Evolutionary conservation across 2,113 vertebrate genomes (phyloP).

Genomic region (Thymallus thymallus): DNA sequence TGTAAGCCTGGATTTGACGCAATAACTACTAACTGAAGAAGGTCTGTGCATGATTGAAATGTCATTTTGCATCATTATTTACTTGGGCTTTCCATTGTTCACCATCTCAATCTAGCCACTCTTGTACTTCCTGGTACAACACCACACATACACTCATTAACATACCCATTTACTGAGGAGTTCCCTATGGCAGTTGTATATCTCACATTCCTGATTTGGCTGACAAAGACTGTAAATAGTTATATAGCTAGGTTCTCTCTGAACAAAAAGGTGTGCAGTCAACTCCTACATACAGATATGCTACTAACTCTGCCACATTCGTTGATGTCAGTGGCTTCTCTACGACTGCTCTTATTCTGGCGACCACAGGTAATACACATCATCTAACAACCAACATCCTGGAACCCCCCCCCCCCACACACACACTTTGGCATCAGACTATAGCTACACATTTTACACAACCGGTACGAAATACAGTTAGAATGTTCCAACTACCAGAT

Average conservation of each 20-base stretch:
- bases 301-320: slow-evolving; percentile 1
- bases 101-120: background rate
- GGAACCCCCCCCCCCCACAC: background rate
- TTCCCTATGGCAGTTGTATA: background rate
- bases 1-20: background rate
- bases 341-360: slow-evolving; percentile 3
- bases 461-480: slow-evolving; percentile 2
- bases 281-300: slow-evolving; percentile 47
- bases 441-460: too few relatives aligned
- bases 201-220: slow-evolving; percentile 29
- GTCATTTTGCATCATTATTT: background rate
- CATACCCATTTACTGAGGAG: background rate
- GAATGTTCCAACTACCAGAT: background rate
- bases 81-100: background rate
- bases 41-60: too few relatives aligned
- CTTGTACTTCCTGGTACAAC: background rate
- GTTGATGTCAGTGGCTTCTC: slow-evolving; percentile 13
- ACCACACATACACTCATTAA: too few relatives aligned
- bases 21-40: slow-evolving; percentile 1
- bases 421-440: slow-evolving; percentile 35
- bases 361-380: background rate
- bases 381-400: background rate
- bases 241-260: background rate
- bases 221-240: background rate
- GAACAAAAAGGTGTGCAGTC: background rate